These are phyloP conservation scores for Pedicia rivosa DNA, from an alignment of 2,888 invertebrate genomes.

Conservation along the genomic window DNA sequence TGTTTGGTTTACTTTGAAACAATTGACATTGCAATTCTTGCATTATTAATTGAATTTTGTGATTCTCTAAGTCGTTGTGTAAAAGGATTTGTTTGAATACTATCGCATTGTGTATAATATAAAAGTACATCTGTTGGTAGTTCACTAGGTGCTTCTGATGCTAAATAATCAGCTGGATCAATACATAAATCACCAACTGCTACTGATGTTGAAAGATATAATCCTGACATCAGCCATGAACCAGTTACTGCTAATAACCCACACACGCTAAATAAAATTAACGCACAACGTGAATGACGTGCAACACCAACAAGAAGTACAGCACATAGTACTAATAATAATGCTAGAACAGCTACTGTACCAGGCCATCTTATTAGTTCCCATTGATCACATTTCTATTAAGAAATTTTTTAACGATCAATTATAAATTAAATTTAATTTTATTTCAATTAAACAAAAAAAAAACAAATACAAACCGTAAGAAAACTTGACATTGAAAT, in stretches of 20 bases:
- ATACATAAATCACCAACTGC: constrained; percentile 75
- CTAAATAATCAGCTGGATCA: constrained; percentile 68
- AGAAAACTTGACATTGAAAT: constrained; percentile 49
- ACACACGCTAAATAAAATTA: constrained; percentile 80
- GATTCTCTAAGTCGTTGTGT: constrained; percentile 69
- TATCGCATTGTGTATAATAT: constrained; percentile 73
- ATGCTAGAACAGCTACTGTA: constrained; percentile 75
- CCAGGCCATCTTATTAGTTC: constrained; percentile 73
- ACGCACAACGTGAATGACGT: constrained; percentile 71
- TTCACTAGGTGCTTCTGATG: constrained; percentile 41
- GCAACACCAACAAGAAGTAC: constrained; percentile 81
- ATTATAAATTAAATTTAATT: constrained; percentile 5
- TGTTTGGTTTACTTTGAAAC: constrained; percentile 23
- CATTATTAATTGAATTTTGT: constrained; percentile 44
- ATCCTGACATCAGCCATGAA: constrained; percentile 77
- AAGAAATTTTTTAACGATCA: constrained; percentile 7
- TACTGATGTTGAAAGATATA: constrained; percentile 72
- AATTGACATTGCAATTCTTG: constrained; percentile 29
- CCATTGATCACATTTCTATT: constrained; percentile 52
- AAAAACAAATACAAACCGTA: constrained; percentile 20
- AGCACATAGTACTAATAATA: constrained; percentile 73
- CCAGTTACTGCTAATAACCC: constrained; percentile 71
- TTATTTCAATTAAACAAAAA: constrained; percentile 2
- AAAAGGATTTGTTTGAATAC: constrained; percentile 61
- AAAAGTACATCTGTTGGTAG: constrained; percentile 45